Base-by-base conservation (phyloP, 2,797 vertebrate genomes). In the Crenichthys baileyi region DNA sequence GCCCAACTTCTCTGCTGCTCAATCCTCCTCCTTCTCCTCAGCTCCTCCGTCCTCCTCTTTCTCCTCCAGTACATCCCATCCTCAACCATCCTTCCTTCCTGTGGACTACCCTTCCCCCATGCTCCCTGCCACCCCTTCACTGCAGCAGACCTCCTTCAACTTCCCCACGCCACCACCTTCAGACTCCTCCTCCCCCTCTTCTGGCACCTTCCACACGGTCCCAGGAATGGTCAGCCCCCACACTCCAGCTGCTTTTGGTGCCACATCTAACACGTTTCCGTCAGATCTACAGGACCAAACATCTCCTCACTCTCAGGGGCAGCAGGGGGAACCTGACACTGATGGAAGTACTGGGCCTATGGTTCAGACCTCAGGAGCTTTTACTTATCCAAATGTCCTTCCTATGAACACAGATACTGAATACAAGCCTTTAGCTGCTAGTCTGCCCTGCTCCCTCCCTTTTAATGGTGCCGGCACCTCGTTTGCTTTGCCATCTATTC, bases 11-110 rank as follows among this genome's bases (percentile, higher is more conserved):
- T 70, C 91, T n/a, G 83, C 92, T 0, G 86, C 94, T 4, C 93
- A 94, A 20, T 73, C 92, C 56, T 94, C 93, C 56, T 84, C 91
- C 65, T 78, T 91, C 50, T 83, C 92, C 13, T 95, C 93, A 31
- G 83, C 92, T 0, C 86, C 94, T 4, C 93, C 94, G 22, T 73
- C 92, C 56, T 94, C 93, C 56, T 84, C 91, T 68, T 78, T 91
- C 50, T 83, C 92, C 13, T 95, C 93, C 77, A 55, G 86, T n/a
- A 75, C 79, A 31, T 44, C 88, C 3, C 55, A 86, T 22, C 65
- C 80, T 46, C 92, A 76, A 50, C 41, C 87, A 36, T 73, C 85
- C 75, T 84, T 87, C 46, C 82, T 83, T 7, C 77, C 89, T 3
- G 76, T 90, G 0, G 77, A 89, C 81, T 93, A 93, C 55, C 83